These are phyloP conservation scores for Poecilus cupreus DNA, from an alignment of 2,888 invertebrate genomes.

Conservation along the genomic window DNA sequence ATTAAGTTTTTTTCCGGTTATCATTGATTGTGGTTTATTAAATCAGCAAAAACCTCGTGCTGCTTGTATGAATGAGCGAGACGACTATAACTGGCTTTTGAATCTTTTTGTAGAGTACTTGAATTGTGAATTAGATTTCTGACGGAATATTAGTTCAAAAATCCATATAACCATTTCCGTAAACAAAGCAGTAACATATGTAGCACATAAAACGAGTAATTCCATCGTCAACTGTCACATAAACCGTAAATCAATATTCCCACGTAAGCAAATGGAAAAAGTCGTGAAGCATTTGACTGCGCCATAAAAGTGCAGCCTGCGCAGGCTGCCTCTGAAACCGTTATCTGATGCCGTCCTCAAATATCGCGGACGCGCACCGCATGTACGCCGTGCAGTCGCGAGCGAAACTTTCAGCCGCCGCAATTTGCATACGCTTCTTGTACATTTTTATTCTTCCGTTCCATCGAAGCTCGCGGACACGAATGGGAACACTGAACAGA, in stretches of 20 bases:
- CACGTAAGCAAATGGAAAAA: conserved; percentile 37
- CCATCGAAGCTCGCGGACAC: conserved; percentile 9
- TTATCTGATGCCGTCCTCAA: conserved; percentile 48
- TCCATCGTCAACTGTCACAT: conserved; percentile 4
- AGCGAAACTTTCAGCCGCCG: conserved; percentile 43
- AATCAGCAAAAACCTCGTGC: no score
- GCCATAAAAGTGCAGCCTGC: conserved; percentile 30
- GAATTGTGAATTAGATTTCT: not conserved
- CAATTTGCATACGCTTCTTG: conserved; percentile 57
- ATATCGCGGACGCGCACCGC: conserved; percentile 15
- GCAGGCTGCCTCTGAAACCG: conserved; percentile 30
- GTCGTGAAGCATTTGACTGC: conserved; percentile 28
- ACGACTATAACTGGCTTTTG: no score
- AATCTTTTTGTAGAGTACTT: no score
- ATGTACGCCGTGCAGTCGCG: conserved; percentile 32
- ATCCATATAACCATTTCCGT: conserved; percentile 3
- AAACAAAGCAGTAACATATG: conserved; percentile 40
- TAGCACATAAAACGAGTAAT: conserved; percentile 34
- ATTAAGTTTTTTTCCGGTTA: no score
- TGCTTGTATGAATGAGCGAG: no score
- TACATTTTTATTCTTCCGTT: conserved; percentile 56
- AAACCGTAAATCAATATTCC: conserved; percentile 30
- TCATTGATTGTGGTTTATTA: no score
- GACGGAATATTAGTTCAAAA: not conserved
- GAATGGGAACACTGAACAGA: not conserved